These are phyloP conservation scores for Macrosiphum euphorbiae DNA, from an alignment of 2,888 invertebrate genomes.

Conservation along the genomic window DNA sequence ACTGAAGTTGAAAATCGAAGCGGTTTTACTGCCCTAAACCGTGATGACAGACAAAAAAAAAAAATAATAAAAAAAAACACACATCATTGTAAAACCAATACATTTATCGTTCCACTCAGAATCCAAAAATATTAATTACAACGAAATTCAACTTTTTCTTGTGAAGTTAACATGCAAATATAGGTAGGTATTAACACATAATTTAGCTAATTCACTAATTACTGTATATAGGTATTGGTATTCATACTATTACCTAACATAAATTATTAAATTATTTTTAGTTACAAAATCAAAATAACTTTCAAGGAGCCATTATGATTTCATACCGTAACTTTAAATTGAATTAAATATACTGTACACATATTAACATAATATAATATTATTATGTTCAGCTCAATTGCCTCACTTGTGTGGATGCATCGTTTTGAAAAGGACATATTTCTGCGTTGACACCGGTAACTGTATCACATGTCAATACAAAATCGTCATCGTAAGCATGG, in stretches of 20 bases:
- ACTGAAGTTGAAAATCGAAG: too few species aligned
- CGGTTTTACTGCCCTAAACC: too few species aligned
- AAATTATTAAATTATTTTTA: background rate
- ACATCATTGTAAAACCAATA: too few species aligned
- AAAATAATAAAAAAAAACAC: too few species aligned
- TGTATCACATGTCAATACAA: slow-evolving; percentile 65
- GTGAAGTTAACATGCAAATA: background rate
- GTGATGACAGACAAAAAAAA: too few species aligned
- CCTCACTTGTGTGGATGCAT: background rate
- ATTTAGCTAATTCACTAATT: background rate
- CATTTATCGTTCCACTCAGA: too few species aligned
- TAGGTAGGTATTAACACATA: background rate
- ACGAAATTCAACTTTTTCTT: background rate
- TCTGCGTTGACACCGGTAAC: slow-evolving; percentile 59
- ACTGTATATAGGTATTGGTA: background rate
- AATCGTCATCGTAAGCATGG: slow-evolving; percentile 59
- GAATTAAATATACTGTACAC: background rate
- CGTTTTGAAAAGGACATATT: background rate
- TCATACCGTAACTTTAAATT: background rate
- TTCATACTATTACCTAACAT: background rate
- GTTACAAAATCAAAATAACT: background rate
- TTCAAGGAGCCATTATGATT: background rate
- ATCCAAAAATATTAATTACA: background rate
- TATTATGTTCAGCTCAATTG: background rate
- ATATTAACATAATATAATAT: background rate